These are phyloP conservation scores for Entosphenus tridentatus DNA, from an alignment of 2,113 vertebrate genomes.

Conservation along the genomic window DNA sequence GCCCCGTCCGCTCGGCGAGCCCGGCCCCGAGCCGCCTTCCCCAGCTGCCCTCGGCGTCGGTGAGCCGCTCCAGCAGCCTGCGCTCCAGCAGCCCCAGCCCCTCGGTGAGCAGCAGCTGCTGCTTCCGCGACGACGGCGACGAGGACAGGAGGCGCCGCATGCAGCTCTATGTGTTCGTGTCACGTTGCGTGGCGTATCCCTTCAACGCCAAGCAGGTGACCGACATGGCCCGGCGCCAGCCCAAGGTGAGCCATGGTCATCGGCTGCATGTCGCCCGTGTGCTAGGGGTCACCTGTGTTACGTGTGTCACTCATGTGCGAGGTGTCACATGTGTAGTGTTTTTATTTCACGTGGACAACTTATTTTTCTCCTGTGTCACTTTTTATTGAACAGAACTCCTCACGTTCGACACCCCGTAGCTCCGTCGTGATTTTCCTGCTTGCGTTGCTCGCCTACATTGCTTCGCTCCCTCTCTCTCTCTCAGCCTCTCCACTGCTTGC, in stretches of 20 bases:
- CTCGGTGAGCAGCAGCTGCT: constrained; percentile 29
- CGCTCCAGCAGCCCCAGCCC: constrained; percentile 27
- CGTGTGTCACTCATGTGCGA: no score
- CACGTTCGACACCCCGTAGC: no score
- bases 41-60: constrained; percentile 15
- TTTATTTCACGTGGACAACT: no score
- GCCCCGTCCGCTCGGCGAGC: constrained; percentile 17
- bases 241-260: constrained; percentile 34
- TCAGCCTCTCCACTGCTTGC: no score
- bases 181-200: constrained; percentile 58
- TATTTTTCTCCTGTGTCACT: no score
- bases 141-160: constrained; percentile 36
- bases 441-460: no score
- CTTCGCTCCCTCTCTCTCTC: no score
- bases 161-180: constrained; percentile 70
- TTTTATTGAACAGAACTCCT: no score
- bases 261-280: no score
- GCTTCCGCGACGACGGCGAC: constrained; percentile 24
- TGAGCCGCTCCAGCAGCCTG: constrained; percentile 12
- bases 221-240: constrained; percentile 59
- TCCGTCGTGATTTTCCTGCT: no score
- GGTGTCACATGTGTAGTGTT: no score
- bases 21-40: constrained; percentile 17
- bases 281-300: no score
- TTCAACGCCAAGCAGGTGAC: constrained; percentile 78